phyloP scores from a whole-genome alignment of 2,888 invertebrate genomes.

The Agrenia bidenticulata region DNA sequence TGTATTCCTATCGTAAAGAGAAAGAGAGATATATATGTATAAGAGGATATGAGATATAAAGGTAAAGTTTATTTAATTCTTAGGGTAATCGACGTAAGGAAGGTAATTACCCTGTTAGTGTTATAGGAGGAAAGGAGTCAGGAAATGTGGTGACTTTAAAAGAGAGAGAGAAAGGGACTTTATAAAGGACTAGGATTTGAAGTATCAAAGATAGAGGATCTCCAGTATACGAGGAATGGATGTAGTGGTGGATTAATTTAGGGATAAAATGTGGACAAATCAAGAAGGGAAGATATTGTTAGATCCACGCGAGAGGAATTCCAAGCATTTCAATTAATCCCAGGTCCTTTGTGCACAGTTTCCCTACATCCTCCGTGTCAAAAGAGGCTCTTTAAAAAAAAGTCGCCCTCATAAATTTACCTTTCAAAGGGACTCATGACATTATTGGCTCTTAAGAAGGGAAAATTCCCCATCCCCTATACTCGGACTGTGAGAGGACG shows the following conservation, averaged over 20 bases:
- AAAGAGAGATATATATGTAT: too few species aligned
- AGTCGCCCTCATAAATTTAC: conserved; percentile 19
- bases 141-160: not conserved
- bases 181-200: not conserved
- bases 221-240: too few species aligned
- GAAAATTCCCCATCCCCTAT: conserved; percentile 6
- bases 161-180: conserved; percentile 19
- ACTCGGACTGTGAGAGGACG: not conserved
- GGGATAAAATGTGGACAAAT: conserved; percentile 19
- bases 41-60: too few species aligned
- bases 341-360: conserved; percentile 44
- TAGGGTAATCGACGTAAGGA: not conserved
- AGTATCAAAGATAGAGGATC: too few species aligned
- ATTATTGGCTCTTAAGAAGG: conserved; percentile 20
- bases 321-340: conserved; percentile 55
- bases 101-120: not conserved
- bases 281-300: conserved; percentile 9
- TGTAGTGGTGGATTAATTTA: conserved; percentile 13
- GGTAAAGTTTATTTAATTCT: not conserved
- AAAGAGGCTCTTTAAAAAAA: conserved; percentile 11
- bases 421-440: conserved; percentile 19
- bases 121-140: not conserved
- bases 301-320: conserved; percentile 47
- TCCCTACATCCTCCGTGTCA: conserved; percentile 23
- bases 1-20: too few species aligned